Percentiles rank a stretch among this genome's conserved stretches.
Conservation (phyloP, 2,888 invertebrate genomes). For the Calameuta filiformis region DNA sequence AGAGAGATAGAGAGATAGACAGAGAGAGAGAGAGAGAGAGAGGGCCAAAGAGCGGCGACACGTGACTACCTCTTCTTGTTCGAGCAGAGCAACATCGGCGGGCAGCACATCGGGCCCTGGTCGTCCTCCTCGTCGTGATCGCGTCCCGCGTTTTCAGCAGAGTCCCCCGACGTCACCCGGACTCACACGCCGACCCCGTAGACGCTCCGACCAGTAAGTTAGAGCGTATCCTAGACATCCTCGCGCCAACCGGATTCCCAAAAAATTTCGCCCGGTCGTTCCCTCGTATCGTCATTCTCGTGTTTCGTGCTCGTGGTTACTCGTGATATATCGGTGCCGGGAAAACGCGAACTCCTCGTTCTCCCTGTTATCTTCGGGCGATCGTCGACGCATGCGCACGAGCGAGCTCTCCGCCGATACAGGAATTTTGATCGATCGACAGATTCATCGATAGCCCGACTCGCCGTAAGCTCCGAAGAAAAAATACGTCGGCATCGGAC, state of each 20-base stretch:
- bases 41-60: conserved; percentile 26
- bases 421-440: background rate
- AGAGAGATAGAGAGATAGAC: background rate
- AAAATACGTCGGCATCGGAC: background rate
- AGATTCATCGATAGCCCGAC: background rate
- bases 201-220: background rate
- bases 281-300: background rate
- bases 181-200: background rate
- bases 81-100: background rate
- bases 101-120: conserved; percentile 20
- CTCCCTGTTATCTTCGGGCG: background rate
- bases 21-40: conserved; percentile 21
- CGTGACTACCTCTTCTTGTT: conserved; percentile 12
- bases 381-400: background rate
- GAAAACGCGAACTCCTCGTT: background rate
- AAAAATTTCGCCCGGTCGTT: background rate
- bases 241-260: background rate
- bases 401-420: background rate
- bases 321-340: background rate
- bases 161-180: background rate
- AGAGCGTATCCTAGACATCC: background rate
- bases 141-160: background rate
- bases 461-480: background rate
- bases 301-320: background rate
- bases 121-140: conserved; percentile 12